phyloP scores from a whole-genome alignment of 2,797 vertebrate species.

The Clarias platycephalus region DNA sequence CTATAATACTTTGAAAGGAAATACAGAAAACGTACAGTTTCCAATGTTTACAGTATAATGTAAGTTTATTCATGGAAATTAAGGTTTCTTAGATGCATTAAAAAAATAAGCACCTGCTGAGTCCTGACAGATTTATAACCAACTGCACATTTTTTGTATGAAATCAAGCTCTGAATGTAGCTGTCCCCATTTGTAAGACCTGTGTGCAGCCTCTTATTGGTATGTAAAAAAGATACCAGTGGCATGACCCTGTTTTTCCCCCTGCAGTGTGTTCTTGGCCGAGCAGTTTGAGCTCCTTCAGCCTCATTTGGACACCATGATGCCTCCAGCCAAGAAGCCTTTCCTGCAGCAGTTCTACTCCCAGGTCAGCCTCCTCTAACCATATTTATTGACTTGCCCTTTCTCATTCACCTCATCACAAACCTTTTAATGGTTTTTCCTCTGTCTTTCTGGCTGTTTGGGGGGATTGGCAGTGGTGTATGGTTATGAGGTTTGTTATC shows the following conservation, averaged over 20 bases:
- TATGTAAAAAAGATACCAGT: conserved; percentile 7
- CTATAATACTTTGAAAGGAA: background rate
- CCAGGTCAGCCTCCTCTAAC: conserved; percentile 79
- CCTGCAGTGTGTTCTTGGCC: conserved; percentile 89
- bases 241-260: conserved; percentile 27
- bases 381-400: conserved; percentile 43
- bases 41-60: too few relatives aligned
- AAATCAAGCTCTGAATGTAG: background rate
- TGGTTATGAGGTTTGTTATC: conserved; percentile 1
- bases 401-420: conserved; percentile 22
- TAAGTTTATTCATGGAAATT: background rate
- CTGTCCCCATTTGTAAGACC: background rate
- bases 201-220: conserved; percentile 2
- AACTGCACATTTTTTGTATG: background rate
- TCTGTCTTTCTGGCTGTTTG: background rate
- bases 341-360: conserved; percentile 99
- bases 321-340: conserved; percentile 96
- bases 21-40: background rate
- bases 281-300: conserved; percentile 98
- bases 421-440: conserved; percentile 20
- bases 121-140: background rate
- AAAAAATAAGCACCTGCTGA: background rate
- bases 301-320: conserved; percentile 93
- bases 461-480: background rate
- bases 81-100: background rate